phyloP scores from a whole-genome alignment of 2,797 vertebrate species.

The Coracias cyanogaster region DNA sequence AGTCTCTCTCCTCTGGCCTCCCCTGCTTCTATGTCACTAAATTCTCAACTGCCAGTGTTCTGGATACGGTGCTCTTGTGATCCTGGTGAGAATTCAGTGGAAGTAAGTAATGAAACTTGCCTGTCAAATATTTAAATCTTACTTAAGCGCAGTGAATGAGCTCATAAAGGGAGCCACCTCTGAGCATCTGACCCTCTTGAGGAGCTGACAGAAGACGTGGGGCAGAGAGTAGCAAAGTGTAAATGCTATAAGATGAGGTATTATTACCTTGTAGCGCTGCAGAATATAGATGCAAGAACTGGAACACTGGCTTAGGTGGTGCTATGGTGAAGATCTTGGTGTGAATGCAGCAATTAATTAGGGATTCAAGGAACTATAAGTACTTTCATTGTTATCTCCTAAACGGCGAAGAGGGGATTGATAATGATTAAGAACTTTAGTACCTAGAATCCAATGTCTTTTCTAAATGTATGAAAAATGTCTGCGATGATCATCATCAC shows the following conservation, averaged over 20 bases:
- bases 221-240: background rate
- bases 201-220: background rate
- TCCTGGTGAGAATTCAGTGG: background rate
- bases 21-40: background rate
- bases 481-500: background rate
- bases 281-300: background rate
- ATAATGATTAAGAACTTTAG: background rate
- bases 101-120: background rate
- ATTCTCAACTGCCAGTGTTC: background rate
- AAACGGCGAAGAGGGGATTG: background rate
- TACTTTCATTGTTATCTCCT: accelerated
- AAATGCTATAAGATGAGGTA: accelerated
- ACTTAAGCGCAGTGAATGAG: background rate
- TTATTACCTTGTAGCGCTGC: accelerated
- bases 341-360: background rate
- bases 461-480: background rate
- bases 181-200: background rate
- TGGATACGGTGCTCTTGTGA: background rate
- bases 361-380: background rate
- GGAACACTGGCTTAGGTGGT: background rate
- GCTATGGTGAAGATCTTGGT: background rate
- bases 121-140: background rate
- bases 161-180: background rate
- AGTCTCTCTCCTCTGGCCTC: background rate
- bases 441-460: background rate